Evolutionary conservation across 2,888 invertebrate species (phyloP).

Genomic region (Acleris holmiana): DNA sequence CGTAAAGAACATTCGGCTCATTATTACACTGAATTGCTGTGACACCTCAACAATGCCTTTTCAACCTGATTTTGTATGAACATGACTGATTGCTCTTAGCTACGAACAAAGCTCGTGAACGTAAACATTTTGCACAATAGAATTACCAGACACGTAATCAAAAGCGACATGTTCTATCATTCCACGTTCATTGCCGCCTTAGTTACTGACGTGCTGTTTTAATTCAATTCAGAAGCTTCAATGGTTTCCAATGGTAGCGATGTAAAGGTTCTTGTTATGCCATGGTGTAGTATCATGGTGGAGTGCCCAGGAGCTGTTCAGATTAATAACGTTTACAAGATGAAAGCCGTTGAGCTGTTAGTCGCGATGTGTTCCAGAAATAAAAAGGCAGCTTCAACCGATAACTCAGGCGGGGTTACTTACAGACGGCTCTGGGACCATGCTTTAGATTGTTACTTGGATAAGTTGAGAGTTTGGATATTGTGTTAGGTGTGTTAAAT

Average conservation of each 20-base stretch:
- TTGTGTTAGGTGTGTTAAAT: background rate
- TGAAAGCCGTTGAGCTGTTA: conserved; percentile 79
- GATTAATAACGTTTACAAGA: conserved; percentile 83
- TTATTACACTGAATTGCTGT: conserved; percentile 58
- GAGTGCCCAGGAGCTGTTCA: conserved; percentile 74
- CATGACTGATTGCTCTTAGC: conserved; percentile 78
- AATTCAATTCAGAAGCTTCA: conserved; percentile 35
- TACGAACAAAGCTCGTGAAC: conserved; percentile 69
- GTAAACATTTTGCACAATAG: conserved; percentile 70
- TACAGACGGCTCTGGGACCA: conserved; percentile 55
- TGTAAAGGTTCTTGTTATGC: conserved; percentile 25
- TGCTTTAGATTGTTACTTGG: conserved; percentile 22
- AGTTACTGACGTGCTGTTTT: background rate
- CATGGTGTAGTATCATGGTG: conserved; percentile 39
- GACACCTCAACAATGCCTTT: conserved; percentile 66
- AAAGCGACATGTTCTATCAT: background rate
- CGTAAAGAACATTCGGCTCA: conserved; percentile 55
- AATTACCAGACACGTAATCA: conserved; percentile 43
- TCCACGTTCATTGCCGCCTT: conserved; percentile 45
- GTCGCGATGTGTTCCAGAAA: conserved; percentile 78
- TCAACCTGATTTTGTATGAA: conserved; percentile 72
- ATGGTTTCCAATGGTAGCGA: conserved; percentile 46
- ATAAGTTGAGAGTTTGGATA: background rate
- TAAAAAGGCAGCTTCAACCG: conserved; percentile 74
- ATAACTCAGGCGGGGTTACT: conserved; percentile 78